A percentile compares a stretch with the other conserved stretches of the same genome.
Conservation (phyloP, 2,113 vertebrate genomes). For the Phalacrocorax aristotelis region DNA sequence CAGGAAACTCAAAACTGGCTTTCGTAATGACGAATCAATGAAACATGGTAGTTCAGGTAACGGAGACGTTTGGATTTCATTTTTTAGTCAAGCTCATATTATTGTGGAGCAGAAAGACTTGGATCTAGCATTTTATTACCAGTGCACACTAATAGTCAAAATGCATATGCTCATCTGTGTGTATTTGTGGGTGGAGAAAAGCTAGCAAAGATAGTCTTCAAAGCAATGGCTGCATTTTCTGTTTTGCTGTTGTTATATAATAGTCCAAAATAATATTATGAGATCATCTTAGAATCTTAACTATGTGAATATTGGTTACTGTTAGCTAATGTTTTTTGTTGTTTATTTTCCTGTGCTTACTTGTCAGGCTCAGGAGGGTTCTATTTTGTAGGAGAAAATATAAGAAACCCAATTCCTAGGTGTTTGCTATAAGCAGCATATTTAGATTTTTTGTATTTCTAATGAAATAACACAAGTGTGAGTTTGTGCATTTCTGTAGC, state of each 20-base stretch:
- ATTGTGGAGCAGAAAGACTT: not conserved
- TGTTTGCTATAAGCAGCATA: not conserved
- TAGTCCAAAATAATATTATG: not conserved
- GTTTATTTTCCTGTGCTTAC: not conserved
- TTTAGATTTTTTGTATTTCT: not conserved
- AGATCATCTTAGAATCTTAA: conserved; percentile 4
- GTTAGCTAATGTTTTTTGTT: not conserved
- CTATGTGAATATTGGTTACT: not conserved
- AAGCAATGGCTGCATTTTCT: not conserved
- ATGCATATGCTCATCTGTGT: not conserved
- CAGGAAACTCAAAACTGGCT: not conserved
- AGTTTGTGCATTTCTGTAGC: not conserved
- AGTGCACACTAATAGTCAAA: not conserved
- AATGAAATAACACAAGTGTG: not conserved
- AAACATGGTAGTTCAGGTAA: not conserved
- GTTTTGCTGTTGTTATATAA: conserved; percentile 4
- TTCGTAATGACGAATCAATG: not conserved
- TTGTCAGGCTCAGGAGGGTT: not conserved
- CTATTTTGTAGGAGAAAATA: not conserved
- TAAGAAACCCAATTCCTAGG: not conserved
- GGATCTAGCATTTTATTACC: not conserved
- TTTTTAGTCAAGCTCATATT: not conserved
- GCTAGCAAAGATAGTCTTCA: not conserved
- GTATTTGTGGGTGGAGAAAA: not conserved
- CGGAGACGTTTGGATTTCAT: not conserved